These are phyloP conservation scores for Drosophila borealis DNA, from an alignment of 2,888 invertebrate genomes.

Conservation along the genomic window DNA sequence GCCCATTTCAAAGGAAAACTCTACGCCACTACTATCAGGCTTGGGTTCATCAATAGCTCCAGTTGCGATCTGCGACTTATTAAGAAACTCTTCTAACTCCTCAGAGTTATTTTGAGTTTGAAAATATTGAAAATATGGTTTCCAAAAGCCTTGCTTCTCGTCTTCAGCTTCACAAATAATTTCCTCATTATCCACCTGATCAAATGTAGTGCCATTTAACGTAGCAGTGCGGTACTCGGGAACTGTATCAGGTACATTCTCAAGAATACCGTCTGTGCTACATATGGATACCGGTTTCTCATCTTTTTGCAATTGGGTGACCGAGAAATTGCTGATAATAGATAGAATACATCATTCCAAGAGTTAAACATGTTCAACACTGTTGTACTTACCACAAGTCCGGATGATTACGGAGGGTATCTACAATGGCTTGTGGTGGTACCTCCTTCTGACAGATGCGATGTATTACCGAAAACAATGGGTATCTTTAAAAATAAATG, in stretches of 20 bases:
- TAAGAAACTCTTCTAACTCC: background rate
- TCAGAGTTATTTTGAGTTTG: background rate
- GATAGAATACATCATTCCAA: background rate
- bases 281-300: slow-evolving; percentile 4
- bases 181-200: background rate
- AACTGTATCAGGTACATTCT: slow-evolving; percentile 37
- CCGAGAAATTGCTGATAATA: slow-evolving; percentile 34
- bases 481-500: slow-evolving; percentile 89
- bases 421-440: slow-evolving; percentile 88
- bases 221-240: slow-evolving; percentile 14
- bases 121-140: slow-evolving; percentile 18
- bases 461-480: slow-evolving; percentile 97
- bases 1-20: slow-evolving; percentile 35
- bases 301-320: slow-evolving; percentile 36
- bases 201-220: background rate
- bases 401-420: slow-evolving; percentile 60
- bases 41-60: background rate
- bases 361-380: background rate
- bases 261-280: slow-evolving; percentile 6
- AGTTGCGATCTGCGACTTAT: background rate
- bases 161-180: background rate
- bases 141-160: slow-evolving; percentile 7
- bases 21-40: slow-evolving; percentile 5
- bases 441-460: slow-evolving; percentile 92
- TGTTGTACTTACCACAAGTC: slow-evolving; percentile 51